A percentile compares a stretch with the other conserved stretches of the same genome.
phyloP scores from a whole-genome alignment of 2,113 vertebrate genomes.

The Mellivora capensis region DNA sequence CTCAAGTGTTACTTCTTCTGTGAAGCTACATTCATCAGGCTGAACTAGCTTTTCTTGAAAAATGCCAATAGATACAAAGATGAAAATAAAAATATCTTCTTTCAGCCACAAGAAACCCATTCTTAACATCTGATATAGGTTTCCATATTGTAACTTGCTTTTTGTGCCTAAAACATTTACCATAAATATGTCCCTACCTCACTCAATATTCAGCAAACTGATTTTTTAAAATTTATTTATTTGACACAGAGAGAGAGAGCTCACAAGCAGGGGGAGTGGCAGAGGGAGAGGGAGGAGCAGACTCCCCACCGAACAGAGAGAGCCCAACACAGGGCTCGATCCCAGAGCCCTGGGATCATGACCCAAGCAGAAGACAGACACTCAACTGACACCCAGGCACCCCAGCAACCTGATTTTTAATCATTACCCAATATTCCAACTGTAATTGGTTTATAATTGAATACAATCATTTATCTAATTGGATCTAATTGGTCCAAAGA shows the following conservation, averaged over 20 bases:
- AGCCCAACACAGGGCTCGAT: too few relatives aligned
- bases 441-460: background rate
- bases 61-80: background rate
- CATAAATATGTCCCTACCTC: background rate
- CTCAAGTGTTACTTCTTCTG: background rate
- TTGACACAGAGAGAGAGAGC: too few relatives aligned
- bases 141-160: background rate
- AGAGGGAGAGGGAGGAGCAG: too few relatives aligned
- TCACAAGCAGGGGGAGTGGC: too few relatives aligned
- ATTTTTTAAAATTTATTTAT: background rate
- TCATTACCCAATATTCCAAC: conserved; percentile 18
- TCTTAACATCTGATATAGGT: background rate
- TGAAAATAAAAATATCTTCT: conserved; percentile 38
- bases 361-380: too few relatives aligned
- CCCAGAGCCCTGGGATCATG: too few relatives aligned
- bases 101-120: conserved; percentile 1
- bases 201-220: background rate
- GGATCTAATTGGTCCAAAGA: background rate
- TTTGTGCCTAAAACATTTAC: conserved; percentile 3
- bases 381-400: too few relatives aligned
- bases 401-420: conserved; percentile 2
- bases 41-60: background rate
- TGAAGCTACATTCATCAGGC: background rate
- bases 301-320: too few relatives aligned
- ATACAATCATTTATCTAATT: background rate